phyloP scores from a whole-genome alignment of 2,888 invertebrate species.

The Drepanosiphum platanoidis region DNA sequence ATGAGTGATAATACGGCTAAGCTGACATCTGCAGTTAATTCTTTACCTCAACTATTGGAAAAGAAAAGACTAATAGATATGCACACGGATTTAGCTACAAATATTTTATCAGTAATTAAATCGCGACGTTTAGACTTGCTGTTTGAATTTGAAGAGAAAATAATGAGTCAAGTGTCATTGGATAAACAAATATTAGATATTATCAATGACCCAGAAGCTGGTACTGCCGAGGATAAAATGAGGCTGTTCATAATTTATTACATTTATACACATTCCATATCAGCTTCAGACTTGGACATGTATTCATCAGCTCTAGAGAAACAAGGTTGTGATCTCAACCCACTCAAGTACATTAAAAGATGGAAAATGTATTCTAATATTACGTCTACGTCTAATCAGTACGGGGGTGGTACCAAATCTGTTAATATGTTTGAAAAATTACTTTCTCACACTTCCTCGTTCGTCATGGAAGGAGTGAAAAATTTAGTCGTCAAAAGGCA shows the following conservation, averaged over 20 bases:
- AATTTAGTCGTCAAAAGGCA: constrained; percentile 98
- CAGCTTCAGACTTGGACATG: constrained; percentile 80
- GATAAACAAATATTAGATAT: constrained; percentile 90
- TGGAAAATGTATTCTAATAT: constrained; percentile 81
- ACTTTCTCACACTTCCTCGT: constrained; percentile 95
- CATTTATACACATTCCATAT: constrained; percentile 76
- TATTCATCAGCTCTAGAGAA: constrained; percentile 81
- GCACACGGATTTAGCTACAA: constrained; percentile 98
- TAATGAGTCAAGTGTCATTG: constrained; percentile 86
- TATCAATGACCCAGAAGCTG: constrained; percentile 85
- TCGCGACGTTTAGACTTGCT: constrained; percentile 91
- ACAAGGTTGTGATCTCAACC: constrained; percentile 86
- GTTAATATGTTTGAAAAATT: constrained; percentile 98
- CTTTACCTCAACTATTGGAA: constrained; percentile 94
- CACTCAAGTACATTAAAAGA: constrained; percentile 88
- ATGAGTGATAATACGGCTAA: constrained; percentile 93
- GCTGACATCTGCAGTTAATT: constrained; percentile 93
- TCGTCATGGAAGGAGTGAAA: constrained; percentile 99
- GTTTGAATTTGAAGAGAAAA: constrained; percentile 97
- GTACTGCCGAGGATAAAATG: constrained; percentile 90
- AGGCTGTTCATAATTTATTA: constrained; percentile 92
- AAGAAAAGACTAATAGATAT: constrained; percentile 97
- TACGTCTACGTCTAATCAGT: constrained; percentile 77
- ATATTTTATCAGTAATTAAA: constrained; percentile 73
- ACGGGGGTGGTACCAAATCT: constrained; percentile 92